Evolutionary conservation across 2,113 vertebrate species (phyloP).

Genomic region (Plectropomus leopardus): DNA sequence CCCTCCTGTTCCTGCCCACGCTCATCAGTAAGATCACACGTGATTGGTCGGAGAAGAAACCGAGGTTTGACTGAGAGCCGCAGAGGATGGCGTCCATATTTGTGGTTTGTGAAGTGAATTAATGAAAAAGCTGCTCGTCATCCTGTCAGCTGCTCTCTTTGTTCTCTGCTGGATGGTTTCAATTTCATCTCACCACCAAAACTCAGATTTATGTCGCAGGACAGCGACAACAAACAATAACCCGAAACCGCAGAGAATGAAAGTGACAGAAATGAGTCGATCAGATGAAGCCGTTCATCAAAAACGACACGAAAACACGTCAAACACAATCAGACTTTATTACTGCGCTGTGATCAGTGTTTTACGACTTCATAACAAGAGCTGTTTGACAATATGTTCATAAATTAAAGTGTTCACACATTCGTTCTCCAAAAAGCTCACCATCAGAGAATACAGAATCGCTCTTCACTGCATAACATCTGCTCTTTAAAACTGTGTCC

Average conservation of each 20-base stretch:
- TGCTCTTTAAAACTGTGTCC: too few species aligned
- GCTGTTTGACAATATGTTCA: background rate
- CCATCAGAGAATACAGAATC: too few species aligned
- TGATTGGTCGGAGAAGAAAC: too few species aligned
- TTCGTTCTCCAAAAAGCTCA: too few species aligned
- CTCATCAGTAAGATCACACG: too few species aligned
- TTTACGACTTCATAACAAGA: background rate
- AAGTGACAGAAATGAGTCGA: slow-evolving; percentile 6
- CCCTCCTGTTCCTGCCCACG: too few species aligned
- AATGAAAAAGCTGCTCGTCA: slow-evolving; percentile 54
- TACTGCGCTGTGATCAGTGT: too few species aligned
- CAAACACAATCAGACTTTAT: background rate
- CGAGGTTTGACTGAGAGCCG: too few species aligned
- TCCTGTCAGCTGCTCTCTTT: slow-evolving; percentile 19
- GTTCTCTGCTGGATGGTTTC: slow-evolving; percentile 23
- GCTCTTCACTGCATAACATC: too few species aligned
- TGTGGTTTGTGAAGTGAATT: slow-evolving; percentile 60
- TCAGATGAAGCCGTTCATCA: slow-evolving; percentile 31
- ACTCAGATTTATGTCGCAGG: background rate
- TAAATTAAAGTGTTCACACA: background rate
- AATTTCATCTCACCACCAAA: slow-evolving; percentile 7
- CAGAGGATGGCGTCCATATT: slow-evolving; percentile 21
- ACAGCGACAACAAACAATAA: slow-evolving; percentile 22
- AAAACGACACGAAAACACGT: slow-evolving; percentile 40
- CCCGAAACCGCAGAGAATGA: slow-evolving; percentile 35